phyloP scores from a whole-genome alignment of 2,797 vertebrate species.

The Acanthiza pusilla region DNA sequence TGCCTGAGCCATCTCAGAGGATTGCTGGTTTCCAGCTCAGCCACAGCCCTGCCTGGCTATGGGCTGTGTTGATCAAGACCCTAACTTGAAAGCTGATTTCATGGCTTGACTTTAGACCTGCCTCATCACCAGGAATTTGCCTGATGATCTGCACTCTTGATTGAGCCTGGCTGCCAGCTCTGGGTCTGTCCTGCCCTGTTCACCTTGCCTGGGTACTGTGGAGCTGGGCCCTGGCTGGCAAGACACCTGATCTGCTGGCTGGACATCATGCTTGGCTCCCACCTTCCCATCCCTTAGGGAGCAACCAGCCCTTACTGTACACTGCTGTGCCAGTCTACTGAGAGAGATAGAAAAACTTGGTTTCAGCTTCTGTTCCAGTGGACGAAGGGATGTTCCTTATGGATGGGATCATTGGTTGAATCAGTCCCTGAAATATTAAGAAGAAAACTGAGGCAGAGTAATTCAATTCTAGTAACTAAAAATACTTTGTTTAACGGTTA shows the following conservation, averaged over 20 bases:
- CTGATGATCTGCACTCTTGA: not conserved
- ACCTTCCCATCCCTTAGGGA: not conserved
- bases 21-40: not conserved
- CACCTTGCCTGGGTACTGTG: not conserved
- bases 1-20: rapidly evolving
- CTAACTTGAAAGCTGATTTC: not conserved
- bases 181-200: not conserved
- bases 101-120: not conserved
- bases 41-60: not conserved
- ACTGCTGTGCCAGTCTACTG: not conserved
- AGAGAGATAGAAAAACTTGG: not conserved
- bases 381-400: not conserved
- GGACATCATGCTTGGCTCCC: not conserved
- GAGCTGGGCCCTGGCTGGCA: not conserved
- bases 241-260: not conserved
- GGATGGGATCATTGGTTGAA: not conserved
- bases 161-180: not conserved
- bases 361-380: not conserved
- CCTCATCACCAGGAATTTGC: not conserved
- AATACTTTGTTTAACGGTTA: not conserved
- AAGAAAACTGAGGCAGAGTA: not conserved
- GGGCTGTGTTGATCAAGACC: not conserved
- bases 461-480: not conserved
- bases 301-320: not conserved
- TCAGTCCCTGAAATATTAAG: not conserved